phyloP scores from a whole-genome alignment of 2,797 vertebrate genomes.

The Muraenolepis orangiensis region DNA sequence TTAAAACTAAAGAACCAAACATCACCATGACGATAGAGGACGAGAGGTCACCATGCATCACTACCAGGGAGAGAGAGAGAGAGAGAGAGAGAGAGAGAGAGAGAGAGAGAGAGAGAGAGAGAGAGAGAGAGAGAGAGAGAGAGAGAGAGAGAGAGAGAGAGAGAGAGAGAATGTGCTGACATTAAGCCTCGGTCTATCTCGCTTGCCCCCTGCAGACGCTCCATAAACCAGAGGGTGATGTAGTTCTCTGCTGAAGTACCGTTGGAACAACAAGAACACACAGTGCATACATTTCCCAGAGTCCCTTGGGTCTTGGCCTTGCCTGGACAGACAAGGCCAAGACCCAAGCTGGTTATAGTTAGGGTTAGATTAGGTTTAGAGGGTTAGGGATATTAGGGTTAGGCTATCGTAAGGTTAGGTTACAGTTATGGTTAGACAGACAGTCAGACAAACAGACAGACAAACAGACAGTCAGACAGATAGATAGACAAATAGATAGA shows the following conservation, averaged over 20 bases:
- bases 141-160: slow-evolving; percentile 48
- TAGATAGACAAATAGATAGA: too few relatives aligned
- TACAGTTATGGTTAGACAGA: neutral
- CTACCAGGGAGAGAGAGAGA: too few relatives aligned
- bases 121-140: neutral
- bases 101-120: neutral
- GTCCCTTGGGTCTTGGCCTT: neutral
- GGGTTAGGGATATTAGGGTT: too few relatives aligned
- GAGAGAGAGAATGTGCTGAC: slow-evolving; percentile 72
- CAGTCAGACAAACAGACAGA: too few relatives aligned
- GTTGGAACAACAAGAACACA: slow-evolving; percentile 43
- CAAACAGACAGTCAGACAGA: too few relatives aligned
- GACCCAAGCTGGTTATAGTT: slow-evolving; percentile 29
- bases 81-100: neutral
- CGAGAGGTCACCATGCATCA: slow-evolving; percentile 55
- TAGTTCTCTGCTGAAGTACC: too few relatives aligned
- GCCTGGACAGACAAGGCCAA: slow-evolving; percentile 37
- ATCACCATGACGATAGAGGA: too few relatives aligned
- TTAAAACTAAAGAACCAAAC: too few relatives aligned
- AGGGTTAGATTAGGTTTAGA: too few relatives aligned
- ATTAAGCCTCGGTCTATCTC: slow-evolving; percentile 63
- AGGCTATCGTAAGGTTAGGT: too few relatives aligned
- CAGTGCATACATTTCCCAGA: slow-evolving; percentile 44
- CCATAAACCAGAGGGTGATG: slow-evolving; percentile 75
- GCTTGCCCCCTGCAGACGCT: slow-evolving; percentile 71